Conservation (phyloP, 2,113 vertebrate genomes). For the Calyptommatus sinebrachiatus region DNA sequence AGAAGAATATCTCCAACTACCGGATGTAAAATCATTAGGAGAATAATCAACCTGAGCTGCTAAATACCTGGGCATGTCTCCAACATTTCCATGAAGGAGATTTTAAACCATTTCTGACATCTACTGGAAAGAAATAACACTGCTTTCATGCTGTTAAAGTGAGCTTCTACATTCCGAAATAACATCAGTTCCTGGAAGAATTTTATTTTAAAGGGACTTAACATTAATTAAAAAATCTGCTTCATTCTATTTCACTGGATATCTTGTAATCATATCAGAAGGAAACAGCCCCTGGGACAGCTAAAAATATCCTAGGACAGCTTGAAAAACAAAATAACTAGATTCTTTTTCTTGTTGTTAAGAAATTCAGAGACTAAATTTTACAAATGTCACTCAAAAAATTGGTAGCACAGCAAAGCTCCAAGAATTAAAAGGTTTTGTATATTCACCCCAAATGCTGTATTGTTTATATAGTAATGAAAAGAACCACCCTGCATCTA, state of each 20-base stretch:
- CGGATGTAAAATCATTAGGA: conserved; percentile 23
- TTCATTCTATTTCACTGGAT: background rate
- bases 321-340: background rate
- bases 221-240: background rate
- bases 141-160: conserved; percentile 38
- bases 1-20: conserved; percentile 41
- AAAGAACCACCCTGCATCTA: background rate
- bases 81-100: conserved; percentile 29
- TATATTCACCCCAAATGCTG: too few species aligned
- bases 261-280: background rate
- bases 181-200: conserved; percentile 3
- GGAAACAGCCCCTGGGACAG: background rate
- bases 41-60: conserved; percentile 20
- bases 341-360: background rate
- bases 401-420: background rate
- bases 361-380: background rate
- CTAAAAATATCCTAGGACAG: background rate
- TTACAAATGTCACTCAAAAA: background rate
- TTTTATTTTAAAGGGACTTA: background rate
- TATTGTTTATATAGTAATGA: background rate
- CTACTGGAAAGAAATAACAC: conserved; percentile 10
- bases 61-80: conserved; percentile 39
- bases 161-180: conserved; percentile 23
- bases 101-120: conserved; percentile 35
- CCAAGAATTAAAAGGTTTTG: background rate